Conservation (phyloP, 2,797 vertebrate genomes). For the Heliangelus exortis region DNA sequence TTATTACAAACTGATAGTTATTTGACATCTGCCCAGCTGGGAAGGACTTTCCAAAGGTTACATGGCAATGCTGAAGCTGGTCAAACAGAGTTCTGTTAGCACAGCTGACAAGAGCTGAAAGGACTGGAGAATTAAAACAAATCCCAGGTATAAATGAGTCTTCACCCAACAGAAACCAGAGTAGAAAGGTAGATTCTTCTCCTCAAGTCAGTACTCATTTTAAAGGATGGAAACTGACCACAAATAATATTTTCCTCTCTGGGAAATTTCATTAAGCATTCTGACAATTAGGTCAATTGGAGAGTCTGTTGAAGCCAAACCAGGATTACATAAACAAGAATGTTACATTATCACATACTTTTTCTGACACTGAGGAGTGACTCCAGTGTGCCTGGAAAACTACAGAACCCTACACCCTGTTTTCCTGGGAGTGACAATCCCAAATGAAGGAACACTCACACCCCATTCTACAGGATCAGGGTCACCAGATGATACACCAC, state of each 20-base stretch:
- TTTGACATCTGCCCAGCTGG: background rate
- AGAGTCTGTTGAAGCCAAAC: background rate
- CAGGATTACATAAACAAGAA: background rate
- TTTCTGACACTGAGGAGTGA: background rate
- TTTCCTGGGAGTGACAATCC: background rate
- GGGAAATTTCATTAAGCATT: background rate
- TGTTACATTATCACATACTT: fast-evolving
- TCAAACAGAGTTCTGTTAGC: background rate
- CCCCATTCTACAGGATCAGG: background rate
- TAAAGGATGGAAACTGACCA: background rate
- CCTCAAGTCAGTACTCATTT: background rate
- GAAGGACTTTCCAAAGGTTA: background rate
- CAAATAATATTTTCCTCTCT: background rate
- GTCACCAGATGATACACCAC: background rate
- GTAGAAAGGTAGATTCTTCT: background rate
- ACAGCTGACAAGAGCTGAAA: background rate
- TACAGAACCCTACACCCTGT: background rate
- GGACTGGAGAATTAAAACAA: background rate
- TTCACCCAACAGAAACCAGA: background rate
- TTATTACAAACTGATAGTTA: background rate
- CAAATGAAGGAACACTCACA: background rate
- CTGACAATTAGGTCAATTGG: background rate
- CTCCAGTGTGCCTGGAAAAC: background rate
- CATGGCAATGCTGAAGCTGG: background rate
- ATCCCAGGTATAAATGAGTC: background rate